Evolutionary conservation across 1,140 invertebrate species (phyloP).

Genomic region (Holotrichia oblita): DNA sequence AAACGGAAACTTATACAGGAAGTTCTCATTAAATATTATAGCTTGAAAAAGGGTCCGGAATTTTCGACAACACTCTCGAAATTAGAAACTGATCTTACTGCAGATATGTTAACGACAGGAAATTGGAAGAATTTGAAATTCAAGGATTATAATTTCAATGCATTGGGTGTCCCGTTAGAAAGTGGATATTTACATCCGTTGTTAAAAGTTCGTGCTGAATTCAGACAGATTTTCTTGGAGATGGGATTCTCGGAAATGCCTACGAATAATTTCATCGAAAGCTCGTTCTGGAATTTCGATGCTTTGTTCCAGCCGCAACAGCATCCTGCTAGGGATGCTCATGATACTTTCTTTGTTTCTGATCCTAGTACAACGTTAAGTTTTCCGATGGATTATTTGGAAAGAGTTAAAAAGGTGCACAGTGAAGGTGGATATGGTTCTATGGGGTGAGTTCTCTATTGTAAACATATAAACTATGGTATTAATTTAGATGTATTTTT

Average conservation of each 20-base stretch:
- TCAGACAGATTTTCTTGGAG: slow-evolving; percentile 97
- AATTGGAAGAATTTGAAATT: slow-evolving; percentile 94
- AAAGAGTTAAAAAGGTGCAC: slow-evolving; percentile 92
- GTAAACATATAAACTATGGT: too few relatives aligned
- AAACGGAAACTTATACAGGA: slow-evolving; percentile 95
- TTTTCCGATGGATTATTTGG: slow-evolving; percentile 90
- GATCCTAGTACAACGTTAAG: slow-evolving; percentile 77
- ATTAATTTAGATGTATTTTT: not conserved
- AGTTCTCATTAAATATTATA: slow-evolving; percentile 80
- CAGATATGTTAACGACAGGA: slow-evolving; percentile 89
- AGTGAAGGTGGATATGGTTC: slow-evolving; percentile 94
- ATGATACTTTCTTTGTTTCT: slow-evolving; percentile 98
- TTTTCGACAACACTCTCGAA: slow-evolving; percentile 88
- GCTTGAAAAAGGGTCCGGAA: slow-evolving; percentile 81
- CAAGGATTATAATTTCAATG: slow-evolving; percentile 98
- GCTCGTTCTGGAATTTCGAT: slow-evolving; percentile 99
- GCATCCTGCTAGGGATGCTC: slow-evolving; percentile 98
- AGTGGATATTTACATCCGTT: slow-evolving; percentile 94
- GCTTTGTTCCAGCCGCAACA: slow-evolving; percentile 98
- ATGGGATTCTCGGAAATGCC: slow-evolving; percentile 99
- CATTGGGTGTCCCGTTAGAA: slow-evolving; percentile 77
- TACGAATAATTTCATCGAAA: slow-evolving; percentile 97
- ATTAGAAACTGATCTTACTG: slow-evolving; percentile 93
- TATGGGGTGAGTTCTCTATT: slow-evolving; percentile 67
- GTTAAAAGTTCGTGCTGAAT: slow-evolving; percentile 94